These are phyloP conservation scores for Cyrtonyx montezumae DNA, from an alignment of 2,113 vertebrate species.

Conservation along the genomic window DNA sequence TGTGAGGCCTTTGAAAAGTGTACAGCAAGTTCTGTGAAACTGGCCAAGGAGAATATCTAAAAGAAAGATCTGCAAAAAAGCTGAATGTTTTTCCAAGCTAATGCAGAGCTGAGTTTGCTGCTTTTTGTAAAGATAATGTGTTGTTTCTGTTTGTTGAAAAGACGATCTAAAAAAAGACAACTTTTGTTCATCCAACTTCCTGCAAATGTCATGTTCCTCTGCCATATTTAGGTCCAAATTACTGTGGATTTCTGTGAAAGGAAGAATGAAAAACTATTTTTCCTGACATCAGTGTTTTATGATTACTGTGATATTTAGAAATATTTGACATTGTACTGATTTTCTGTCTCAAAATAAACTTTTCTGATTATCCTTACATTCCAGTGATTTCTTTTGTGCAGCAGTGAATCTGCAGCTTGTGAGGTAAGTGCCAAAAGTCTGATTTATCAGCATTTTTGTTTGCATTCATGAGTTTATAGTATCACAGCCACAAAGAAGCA, in stretches of 20 bases:
- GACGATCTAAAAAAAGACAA: constrained; percentile 33
- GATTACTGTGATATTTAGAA: constrained; percentile 68
- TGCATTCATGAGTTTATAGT: constrained; percentile 48
- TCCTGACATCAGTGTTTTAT: constrained; percentile 64
- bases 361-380: constrained; percentile 64
- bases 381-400: constrained; percentile 69
- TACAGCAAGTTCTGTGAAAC: neutral
- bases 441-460: constrained; percentile 59
- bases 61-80: neutral
- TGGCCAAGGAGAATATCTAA: neutral
- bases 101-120: neutral
- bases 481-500: constrained; percentile 50
- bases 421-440: constrained; percentile 65
- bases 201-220: constrained; percentile 30
- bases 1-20: neutral
- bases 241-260: constrained; percentile 48
- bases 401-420: constrained; percentile 53
- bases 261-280: constrained; percentile 53
- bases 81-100: neutral
- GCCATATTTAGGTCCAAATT: constrained; percentile 63
- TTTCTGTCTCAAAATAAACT: constrained; percentile 69
- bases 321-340: constrained; percentile 69
- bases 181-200: constrained; percentile 32
- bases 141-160: constrained; percentile 7
- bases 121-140: neutral